Evolutionary conservation across 1,140 invertebrate genomes (phyloP).

Genomic region (Bombus impatiens): DNA sequence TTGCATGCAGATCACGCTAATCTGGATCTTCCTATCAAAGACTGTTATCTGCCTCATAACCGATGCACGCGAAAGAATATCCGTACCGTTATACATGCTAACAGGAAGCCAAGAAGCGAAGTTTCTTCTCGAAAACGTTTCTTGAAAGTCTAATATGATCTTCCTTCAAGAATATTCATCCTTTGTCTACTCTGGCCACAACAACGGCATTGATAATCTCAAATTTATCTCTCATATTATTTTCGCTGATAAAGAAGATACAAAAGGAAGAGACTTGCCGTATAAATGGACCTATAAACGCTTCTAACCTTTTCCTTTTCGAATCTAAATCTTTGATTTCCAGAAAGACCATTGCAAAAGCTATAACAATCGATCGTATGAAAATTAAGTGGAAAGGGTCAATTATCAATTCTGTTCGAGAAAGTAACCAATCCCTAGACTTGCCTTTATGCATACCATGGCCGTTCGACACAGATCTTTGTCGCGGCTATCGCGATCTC

Average conservation of each 20-base stretch:
- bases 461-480: not conserved
- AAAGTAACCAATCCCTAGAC: not conserved
- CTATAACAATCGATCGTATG: not conserved
- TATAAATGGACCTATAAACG: too few relatives aligned
- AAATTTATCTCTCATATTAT: too few relatives aligned
- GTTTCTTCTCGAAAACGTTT: too few relatives aligned
- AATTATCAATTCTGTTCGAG: not conserved
- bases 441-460: not conserved
- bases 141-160: not conserved
- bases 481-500: constrained; percentile 31
- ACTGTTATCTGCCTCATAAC: not conserved
- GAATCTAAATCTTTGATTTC: too few relatives aligned
- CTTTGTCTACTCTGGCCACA: too few relatives aligned
- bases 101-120: constrained; percentile 1
- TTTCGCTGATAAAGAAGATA: too few relatives aligned
- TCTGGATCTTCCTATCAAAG: not conserved
- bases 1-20: constrained; percentile 17
- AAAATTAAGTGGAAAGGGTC: not conserved
- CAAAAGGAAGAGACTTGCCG: too few relatives aligned
- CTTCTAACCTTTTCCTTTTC: too few relatives aligned
- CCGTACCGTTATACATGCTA: constrained; percentile 10
- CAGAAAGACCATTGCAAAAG: too few relatives aligned
- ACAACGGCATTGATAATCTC: too few relatives aligned
- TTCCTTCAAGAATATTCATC: not conserved
- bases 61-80: not conserved